Evolutionary conservation across 1,140 invertebrate species (phyloP), one percentile per base, ranked within the genome.

Genomic region (Bombus superbus): DNA sequence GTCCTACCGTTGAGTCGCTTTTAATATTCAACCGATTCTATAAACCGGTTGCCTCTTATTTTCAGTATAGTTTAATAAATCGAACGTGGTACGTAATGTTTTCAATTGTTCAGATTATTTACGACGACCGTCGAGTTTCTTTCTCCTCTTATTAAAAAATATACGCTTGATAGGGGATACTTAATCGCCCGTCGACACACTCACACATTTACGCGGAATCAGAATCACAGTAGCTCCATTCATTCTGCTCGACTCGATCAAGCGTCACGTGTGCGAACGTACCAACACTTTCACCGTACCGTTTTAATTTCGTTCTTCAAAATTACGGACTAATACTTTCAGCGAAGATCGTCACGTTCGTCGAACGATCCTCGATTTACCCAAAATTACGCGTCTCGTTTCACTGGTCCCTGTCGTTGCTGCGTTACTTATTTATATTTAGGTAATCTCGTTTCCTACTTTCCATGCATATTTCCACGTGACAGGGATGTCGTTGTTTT

Each of bases 191-290:
- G 76, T 66, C 44, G 69, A 83, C 75, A 57, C 79, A 32, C 79
- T 32, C 68, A 74, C 62, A 88, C 87, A 53, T 40, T 85, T 73
- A 66, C 57, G 40, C 35, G 78, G 73, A 69, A 80, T 82, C 80
- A 72, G 85, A 86, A 90, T 86, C 74, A 92, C 91, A 92, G 91
- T 92, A 89, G 86, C 75, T 88, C 86, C 91, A 92, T 92, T 92
- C 91, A 92, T 92, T 88, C 81, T 71, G 53, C 69, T 91, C 87
- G 85, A 88, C 85, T 85, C 91, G 88, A 91, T 92, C 89, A 88
- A 92, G 78, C 59, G 74, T 87, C 84, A 73, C 71, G 75, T 64
- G 68, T 35, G 74, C 47, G 80, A 76, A 64, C 38, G 25, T 76
- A 59, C 80, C 28, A 81, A 68, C 72, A 44, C 53, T 57, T 88